Evolutionary conservation across 2,888 invertebrate species (phyloP).

Genomic region (Herminia tarsipennalis): DNA sequence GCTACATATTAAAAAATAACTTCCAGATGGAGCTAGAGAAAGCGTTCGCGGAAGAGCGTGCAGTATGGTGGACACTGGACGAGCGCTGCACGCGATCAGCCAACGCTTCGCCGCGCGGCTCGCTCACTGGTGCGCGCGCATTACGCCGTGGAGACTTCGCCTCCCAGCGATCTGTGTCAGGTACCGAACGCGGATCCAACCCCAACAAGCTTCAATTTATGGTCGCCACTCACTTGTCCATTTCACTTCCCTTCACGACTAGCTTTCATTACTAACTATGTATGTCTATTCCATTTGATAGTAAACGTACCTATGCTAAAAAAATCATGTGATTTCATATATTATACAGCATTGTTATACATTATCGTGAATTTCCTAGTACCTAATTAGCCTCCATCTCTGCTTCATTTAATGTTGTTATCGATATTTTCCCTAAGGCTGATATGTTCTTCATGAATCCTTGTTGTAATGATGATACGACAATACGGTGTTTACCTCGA

Average conservation of each 20-base stretch:
- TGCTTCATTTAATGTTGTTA: background rate
- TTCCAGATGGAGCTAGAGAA: conserved; percentile 90
- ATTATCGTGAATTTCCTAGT: background rate
- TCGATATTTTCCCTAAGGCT: background rate
- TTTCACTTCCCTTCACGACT: conserved; percentile 18
- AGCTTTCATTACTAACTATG: conserved; percentile 2
- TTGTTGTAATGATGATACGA: background rate
- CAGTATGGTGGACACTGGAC: conserved; percentile 95
- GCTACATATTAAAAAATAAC: conserved; percentile 2
- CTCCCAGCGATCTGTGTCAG: conserved; percentile 90
- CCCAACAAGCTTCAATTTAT: conserved; percentile 17
- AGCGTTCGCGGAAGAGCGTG: conserved; percentile 94
- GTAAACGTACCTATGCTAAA: background rate
- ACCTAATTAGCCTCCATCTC: background rate
- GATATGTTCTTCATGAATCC: background rate
- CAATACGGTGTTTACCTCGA: background rate
- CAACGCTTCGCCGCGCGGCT: conserved; percentile 92
- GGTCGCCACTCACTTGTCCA: conserved; percentile 44
- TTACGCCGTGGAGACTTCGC: conserved; percentile 90
- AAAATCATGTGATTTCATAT: background rate
- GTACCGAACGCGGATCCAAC: conserved; percentile 62
- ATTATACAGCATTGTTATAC: background rate
- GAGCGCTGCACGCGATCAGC: conserved; percentile 93
- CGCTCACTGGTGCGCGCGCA: conserved; percentile 89
- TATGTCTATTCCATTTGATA: too few species aligned